Evolutionary conservation across 2,113 vertebrate species (phyloP).

Genomic region (Aplodontia rufa): DNA sequence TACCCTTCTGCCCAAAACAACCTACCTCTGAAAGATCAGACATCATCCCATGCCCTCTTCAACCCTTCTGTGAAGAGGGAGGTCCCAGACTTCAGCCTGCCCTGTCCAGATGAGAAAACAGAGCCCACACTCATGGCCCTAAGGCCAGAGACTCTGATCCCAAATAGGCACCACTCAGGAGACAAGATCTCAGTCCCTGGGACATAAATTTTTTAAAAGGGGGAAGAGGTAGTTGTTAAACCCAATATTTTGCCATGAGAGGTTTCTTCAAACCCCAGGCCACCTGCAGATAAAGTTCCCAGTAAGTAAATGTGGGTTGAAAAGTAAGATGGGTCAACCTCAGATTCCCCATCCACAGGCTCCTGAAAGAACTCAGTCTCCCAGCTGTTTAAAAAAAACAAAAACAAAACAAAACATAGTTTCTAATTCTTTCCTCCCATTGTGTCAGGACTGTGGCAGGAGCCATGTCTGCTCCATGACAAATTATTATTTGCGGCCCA

Average conservation of each 20-base stretch:
- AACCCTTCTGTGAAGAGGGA: background rate
- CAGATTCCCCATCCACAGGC: background rate
- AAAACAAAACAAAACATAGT: too few relatives aligned
- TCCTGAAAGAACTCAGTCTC: background rate
- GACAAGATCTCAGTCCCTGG: background rate
- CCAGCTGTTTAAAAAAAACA: background rate
- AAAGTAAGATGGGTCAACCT: background rate
- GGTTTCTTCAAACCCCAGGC: background rate
- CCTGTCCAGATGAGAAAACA: background rate
- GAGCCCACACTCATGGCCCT: background rate
- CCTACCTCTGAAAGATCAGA: background rate
- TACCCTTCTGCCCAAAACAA: background rate
- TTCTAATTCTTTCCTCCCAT: slow-evolving; percentile 61
- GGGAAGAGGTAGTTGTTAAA: too few relatives aligned
- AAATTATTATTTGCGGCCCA: background rate
- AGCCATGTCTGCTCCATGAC: background rate
- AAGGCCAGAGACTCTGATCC: background rate
- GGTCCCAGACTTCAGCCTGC: background rate
- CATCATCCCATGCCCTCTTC: background rate
- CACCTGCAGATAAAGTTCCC: slow-evolving; percentile 29
- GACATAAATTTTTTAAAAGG: too few relatives aligned
- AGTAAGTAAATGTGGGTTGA: background rate
- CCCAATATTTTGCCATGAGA: background rate
- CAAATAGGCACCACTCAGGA: background rate
- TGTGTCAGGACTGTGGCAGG: background rate